Conservation (phyloP, 2,797 vertebrate species). For the Anisognathus igniventris region DNA sequence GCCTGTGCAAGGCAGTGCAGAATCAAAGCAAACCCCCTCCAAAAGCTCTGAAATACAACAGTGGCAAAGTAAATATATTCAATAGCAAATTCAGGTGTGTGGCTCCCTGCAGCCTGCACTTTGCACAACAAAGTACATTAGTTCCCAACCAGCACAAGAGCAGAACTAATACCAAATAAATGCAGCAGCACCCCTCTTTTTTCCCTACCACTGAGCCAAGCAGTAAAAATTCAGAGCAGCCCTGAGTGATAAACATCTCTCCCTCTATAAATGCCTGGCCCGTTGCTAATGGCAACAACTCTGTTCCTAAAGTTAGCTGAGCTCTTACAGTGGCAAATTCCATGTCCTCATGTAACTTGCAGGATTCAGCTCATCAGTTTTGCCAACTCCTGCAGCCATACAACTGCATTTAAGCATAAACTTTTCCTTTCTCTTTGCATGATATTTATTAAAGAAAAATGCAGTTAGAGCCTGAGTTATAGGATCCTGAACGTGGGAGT, state of each 20-base stretch:
- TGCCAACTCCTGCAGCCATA: not conserved
- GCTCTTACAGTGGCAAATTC: constrained; percentile 6
- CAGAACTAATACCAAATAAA: not conserved
- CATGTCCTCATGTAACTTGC: not conserved
- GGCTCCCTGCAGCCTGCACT: not conserved
- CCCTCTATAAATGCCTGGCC: constrained; percentile 36
- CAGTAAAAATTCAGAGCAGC: constrained; percentile 20
- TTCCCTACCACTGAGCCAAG: not conserved
- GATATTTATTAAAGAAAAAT: not conserved
- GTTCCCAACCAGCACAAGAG: not conserved
- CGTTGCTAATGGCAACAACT: constrained; percentile 58
- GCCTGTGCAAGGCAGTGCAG: not conserved
- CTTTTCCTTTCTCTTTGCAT: not conserved
- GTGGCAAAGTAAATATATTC: not conserved
- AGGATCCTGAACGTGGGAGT: not conserved
- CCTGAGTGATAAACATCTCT: constrained; percentile 39
- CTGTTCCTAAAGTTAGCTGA: constrained; percentile 48
- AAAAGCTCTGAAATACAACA: not conserved
- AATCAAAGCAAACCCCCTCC: not conserved
- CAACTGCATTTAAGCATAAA: not conserved
- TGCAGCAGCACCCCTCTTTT: not conserved
- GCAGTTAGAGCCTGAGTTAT: not conserved
- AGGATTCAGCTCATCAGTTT: constrained; percentile 4
- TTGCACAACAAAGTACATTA: not conserved
- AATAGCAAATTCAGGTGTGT: not conserved